These are phyloP conservation scores for Bellardia pandia DNA, from an alignment of 2,888 invertebrate species.

Conservation along the genomic window DNA sequence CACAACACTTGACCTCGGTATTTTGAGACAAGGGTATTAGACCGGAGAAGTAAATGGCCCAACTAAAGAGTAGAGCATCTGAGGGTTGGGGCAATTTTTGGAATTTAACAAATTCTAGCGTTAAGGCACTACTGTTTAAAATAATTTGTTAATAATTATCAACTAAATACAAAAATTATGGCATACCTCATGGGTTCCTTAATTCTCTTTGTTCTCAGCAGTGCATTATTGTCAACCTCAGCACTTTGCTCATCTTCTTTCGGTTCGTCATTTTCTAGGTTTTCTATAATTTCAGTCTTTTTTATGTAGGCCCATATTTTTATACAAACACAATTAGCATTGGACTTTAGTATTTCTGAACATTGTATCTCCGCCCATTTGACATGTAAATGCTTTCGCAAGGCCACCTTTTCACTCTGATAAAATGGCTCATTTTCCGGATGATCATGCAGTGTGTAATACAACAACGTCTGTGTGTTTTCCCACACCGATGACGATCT, in stretches of 20 bases:
- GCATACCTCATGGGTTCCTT: conserved; percentile 71
- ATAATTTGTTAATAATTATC: neutral
- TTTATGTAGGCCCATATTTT: conserved; percentile 81
- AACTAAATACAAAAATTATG: neutral
- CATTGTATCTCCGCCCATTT: conserved; percentile 93
- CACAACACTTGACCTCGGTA: conserved; percentile 77
- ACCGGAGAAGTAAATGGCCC: conserved; percentile 94
- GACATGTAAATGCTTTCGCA: conserved; percentile 88
- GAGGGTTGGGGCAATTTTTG: conserved; percentile 75
- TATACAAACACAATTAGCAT: conserved; percentile 82
- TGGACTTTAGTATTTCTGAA: conserved; percentile 86
- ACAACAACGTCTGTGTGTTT: conserved; percentile 86
- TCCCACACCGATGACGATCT: neutral
- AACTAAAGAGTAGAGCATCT: conserved; percentile 89
- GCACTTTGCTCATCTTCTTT: neutral
- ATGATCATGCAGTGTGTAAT: conserved; percentile 92
- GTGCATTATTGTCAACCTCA: neutral
- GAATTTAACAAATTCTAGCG: conserved; percentile 73
- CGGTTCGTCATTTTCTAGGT: neutral
- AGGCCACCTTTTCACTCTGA: conserved; percentile 89
- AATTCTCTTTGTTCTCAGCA: conserved; percentile 22
- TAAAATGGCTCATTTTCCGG: conserved; percentile 93
- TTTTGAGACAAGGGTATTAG: conserved; percentile 86
- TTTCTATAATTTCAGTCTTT: conserved; percentile 71
- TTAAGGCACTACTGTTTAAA: conserved; percentile 71